Base-by-base conservation (phyloP, 1,140 invertebrate species). In the Caenorhabditis inopinata region DNA sequence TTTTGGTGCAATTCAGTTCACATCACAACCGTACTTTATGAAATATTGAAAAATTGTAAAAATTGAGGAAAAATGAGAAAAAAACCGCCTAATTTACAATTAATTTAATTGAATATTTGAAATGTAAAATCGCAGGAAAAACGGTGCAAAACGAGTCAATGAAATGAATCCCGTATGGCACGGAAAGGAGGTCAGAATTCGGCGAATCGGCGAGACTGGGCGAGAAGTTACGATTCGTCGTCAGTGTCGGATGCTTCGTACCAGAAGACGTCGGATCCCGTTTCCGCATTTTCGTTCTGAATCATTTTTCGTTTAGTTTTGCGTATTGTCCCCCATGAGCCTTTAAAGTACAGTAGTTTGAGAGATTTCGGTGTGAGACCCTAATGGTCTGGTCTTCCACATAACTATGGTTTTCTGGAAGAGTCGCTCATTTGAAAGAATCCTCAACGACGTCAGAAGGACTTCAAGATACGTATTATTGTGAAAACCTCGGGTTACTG, bases 21-120 rank as follows among this genome's bases (percentile, higher is more conserved):
- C 32, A 68, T 68, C 58, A 68, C 58, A 68, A 68, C 58, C 58
- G 58, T 42, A n/a, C n/a, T n/a, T n/a, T n/a, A n/a, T n/a, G n/a
- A n/a, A n/a, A 58, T 21, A 12, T n/a, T 9, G n/a, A 68, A 68
- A n/a, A n/a, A n/a, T n/a, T 32, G 27, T 32, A 58, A 16, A 32
- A 58, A 14, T 42, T 42, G 5, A 14, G 14, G 14, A 42, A 42
- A 42, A 42, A 42, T 7, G 14, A 42, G 5, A 42, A 5, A 42
- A 42, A 42, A 42, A 42, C n/a, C n/a, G n/a, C n/a, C n/a, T n/a
- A n/a, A n/a, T n/a, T n/a, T n/a, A n/a, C n/a, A n/a, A n/a, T n/a
- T n/a, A n/a, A n/a, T n/a, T n/a, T n/a, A n/a, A n/a, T n/a, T n/a
- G n/a, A n/a, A n/a, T n/a, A n/a, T n/a, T n/a, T 25, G 7, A 48